Conservation (phyloP, 2,113 vertebrate genomes). For the Recurvirostra avosetta region DNA sequence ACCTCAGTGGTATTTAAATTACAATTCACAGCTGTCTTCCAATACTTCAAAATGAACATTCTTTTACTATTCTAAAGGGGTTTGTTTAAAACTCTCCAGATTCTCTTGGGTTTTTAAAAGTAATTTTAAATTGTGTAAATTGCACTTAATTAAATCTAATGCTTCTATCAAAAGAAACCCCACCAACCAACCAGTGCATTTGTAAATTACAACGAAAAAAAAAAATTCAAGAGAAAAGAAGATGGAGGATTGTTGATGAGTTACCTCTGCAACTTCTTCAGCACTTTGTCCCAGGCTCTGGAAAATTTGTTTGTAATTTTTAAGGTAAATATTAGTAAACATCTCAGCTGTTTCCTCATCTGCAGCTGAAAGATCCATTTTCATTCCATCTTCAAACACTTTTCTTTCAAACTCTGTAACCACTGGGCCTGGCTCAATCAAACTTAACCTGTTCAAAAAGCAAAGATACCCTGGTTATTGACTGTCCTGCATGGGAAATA, state of each 20-base stretch:
- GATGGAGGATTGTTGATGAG: neutral
- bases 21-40: neutral
- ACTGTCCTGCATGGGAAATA: neutral
- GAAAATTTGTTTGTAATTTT: slow-evolving; percentile 85
- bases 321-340: slow-evolving; percentile 83
- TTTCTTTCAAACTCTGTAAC: slow-evolving; percentile 85
- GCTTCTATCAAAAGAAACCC: neutral
- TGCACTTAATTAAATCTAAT: neutral
- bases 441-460: slow-evolving; percentile 71
- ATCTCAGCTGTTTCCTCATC: slow-evolving; percentile 83
- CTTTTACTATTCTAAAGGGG: neutral
- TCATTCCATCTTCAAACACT: slow-evolving; percentile 80
- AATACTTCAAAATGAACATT: neutral
- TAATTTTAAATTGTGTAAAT: neutral
- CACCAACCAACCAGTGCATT: neutral
- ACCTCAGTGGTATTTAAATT: neutral
- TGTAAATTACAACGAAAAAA: neutral
- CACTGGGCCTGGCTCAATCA: slow-evolving; percentile 84
- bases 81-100: neutral
- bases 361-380: slow-evolving; percentile 82
- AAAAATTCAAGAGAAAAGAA: neutral
- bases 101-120: neutral
- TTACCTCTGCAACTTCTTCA: slow-evolving; percentile 84
- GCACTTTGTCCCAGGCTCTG: slow-evolving; percentile 81
- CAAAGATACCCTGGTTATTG: neutral